Evolutionary conservation across 2,113 vertebrate genomes (phyloP).

Genomic region (human): GRCh38 chr9:112105501-112106000

Average conservation of each 20-base stretch:
- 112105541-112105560: no score
- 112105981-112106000: not conserved
- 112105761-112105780: not conserved
- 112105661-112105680: no score
- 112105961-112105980: not conserved
- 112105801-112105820: not conserved
- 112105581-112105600: no score
- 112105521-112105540: no score
- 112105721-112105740: no score
- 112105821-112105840: not conserved
- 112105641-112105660: no score
- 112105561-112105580: no score
- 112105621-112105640: no score
- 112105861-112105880: not conserved
- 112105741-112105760: not conserved
- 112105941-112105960: not conserved
- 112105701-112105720: no score
- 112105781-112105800: not conserved
- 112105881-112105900: not conserved
- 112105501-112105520: no score
- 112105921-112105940: not conserved
- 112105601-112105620: no score
- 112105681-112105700: no score
- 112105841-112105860: not conserved
- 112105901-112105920: not conserved